Conservation (phyloP, 2,113 vertebrate genomes). For the Rhipidura dahli region DNA sequence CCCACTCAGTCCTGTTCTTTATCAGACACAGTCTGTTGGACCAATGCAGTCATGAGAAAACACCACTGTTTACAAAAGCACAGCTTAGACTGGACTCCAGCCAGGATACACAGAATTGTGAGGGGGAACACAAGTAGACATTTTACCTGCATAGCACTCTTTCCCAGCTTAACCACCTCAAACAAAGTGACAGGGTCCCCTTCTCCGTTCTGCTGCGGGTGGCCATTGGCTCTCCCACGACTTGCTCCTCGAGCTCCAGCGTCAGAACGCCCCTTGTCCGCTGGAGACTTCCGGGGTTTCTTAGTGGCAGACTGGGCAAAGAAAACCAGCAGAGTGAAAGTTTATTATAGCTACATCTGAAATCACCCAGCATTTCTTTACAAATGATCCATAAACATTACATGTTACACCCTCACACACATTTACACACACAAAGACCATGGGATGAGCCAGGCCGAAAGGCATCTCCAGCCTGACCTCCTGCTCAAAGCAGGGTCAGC, state of each 20-base stretch:
- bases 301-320: slow-evolving; percentile 85
- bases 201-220: slow-evolving; percentile 92
- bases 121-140: background rate
- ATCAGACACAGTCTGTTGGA: background rate
- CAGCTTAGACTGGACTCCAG: background rate
- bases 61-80: background rate
- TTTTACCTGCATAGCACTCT: slow-evolving; percentile 96
- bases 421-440: background rate
- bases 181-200: slow-evolving; percentile 92
- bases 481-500: background rate
- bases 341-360: slow-evolving; percentile 25
- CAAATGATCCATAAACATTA: background rate
- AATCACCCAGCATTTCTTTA: background rate
- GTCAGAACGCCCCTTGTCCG: slow-evolving; percentile 82
- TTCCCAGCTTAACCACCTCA: slow-evolving; percentile 94
- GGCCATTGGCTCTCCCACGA: slow-evolving; percentile 88
- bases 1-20: background rate
- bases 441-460: background rate
- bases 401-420: background rate
- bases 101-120: background rate
- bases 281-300: slow-evolving; percentile 88
- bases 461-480: background rate
- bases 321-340: slow-evolving; percentile 40
- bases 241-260: slow-evolving; percentile 73
- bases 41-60: background rate